Evolutionary conservation across 2,113 vertebrate genomes (phyloP).

Genomic region (Gnathonemus echidnorhynchus): DNA sequence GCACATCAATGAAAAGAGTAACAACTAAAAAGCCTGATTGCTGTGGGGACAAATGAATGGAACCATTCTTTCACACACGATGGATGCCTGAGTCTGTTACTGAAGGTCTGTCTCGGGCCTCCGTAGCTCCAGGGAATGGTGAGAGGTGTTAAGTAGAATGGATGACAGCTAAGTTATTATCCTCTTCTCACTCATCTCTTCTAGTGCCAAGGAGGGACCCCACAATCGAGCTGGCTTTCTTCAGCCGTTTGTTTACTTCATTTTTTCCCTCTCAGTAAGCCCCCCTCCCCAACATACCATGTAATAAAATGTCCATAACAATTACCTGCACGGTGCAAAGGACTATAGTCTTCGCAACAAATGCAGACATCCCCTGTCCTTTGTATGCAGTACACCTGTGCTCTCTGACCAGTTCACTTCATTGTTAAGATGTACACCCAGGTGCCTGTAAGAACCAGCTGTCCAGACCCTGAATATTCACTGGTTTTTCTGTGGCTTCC

Average conservation of each 20-base stretch:
- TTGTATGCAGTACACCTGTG: neutral
- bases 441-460: neutral
- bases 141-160: neutral
- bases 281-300: too few relatives aligned
- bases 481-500: neutral
- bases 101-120: neutral
- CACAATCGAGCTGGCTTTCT: too few relatives aligned
- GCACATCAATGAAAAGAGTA: too few relatives aligned
- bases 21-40: too few relatives aligned
- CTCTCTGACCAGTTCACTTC: neutral
- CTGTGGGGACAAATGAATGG: too few relatives aligned
- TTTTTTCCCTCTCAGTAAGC: neutral
- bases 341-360: neutral
- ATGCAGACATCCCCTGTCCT: neutral
- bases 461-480: neutral
- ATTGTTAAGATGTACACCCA: neutral
- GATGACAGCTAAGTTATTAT: neutral
- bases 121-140: neutral
- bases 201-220: neutral
- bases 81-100: neutral
- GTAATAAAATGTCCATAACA: too few relatives aligned
- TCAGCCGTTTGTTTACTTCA: neutral
- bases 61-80: too few relatives aligned
- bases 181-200: neutral
- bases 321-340: neutral